Evolutionary conservation across 2,888 invertebrate genomes (phyloP), one percentile per base, ranked within the genome.

Genomic region (Epistrophella euchroma): DNA sequence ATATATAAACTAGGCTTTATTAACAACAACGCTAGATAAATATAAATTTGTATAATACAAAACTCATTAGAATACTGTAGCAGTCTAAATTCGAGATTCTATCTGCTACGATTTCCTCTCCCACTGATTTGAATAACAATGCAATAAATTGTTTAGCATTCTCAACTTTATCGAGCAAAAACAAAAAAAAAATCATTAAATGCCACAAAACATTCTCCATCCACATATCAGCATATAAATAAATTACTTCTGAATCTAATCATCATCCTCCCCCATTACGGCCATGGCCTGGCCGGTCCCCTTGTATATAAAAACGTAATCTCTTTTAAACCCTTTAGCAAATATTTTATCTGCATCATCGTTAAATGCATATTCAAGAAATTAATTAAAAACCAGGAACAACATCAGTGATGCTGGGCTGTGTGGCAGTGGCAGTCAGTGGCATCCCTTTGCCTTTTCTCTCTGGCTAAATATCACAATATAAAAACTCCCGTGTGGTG

Each of bases 341-440:
- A 52, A 68, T 68, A 52, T 52, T 68, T 68, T 52, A 68, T 68
- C 52, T 68, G 68, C 70, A 52, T 62, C 50, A 71, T 64, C 64
- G 56, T 66, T 55, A 72, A 66, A 80, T 85, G 84, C 80, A 85
- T 55, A 76, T 68, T 72, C 75, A 80, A 76, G 79, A 84, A 85
- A 85, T 80, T 85, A 85, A 85, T 85, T 85, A 85, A 85, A 85
- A 85, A 68, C 74, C 80, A 79, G 75, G 47, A 80, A 75, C 66
- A 66, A 45, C 45, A 28, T 28, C 43, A 58, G 32, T 37, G 43
- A 17, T 35, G 55, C 47, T 32, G 32, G 17, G 32, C 28, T 28
- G 11, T 13, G 22, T 52, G 52, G 25, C 25, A 28, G 15, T 52
- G 52, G 52, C 32, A 17, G n/a, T 55, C 17, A 17, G n/a, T 55